Percentiles rank a stretch among this genome's conserved stretches.
Conservation (phyloP, 2,113 vertebrate genomes). For the Sceloporus undulatus region DNA sequence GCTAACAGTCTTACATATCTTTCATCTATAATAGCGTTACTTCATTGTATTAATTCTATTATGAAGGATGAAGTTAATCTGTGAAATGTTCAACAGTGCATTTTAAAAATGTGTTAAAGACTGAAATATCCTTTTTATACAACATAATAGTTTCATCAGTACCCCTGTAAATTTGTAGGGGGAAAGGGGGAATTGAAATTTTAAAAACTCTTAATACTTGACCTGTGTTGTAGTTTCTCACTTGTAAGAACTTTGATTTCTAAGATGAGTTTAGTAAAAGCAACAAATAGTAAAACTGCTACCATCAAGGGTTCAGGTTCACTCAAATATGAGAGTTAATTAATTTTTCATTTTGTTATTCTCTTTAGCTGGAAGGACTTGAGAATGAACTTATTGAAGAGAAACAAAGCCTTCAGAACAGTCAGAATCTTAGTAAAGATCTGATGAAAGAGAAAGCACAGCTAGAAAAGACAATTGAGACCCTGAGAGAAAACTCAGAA, state of each 20-base stretch:
- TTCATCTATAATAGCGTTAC: too few relatives aligned
- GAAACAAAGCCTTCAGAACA: constrained; percentile 87
- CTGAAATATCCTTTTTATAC: neutral
- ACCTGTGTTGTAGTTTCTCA: neutral
- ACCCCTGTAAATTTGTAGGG: neutral
- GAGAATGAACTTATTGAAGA: constrained; percentile 87
- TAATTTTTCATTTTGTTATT: constrained; percentile 24
- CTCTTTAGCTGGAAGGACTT: constrained; percentile 87
- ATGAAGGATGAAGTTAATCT: neutral
- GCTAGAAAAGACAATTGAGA: constrained; percentile 94
- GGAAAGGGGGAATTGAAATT: neutral
- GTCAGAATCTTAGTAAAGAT: constrained; percentile 90
- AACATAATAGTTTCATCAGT: neutral
- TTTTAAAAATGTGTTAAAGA: neutral
- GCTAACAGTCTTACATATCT: too few relatives aligned
- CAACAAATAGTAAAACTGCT: neutral
- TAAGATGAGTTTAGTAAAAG: neutral
- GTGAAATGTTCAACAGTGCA: neutral
- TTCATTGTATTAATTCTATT: too few relatives aligned
- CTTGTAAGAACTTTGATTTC: neutral
- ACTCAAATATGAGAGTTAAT: neutral
- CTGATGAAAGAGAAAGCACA: constrained; percentile 96
- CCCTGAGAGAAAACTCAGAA: constrained; percentile 92
- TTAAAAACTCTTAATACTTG: neutral
- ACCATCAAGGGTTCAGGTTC: neutral